Evolutionary conservation across 2,113 vertebrate species (phyloP).

Genomic region (Colistium nudipinnis): DNA sequence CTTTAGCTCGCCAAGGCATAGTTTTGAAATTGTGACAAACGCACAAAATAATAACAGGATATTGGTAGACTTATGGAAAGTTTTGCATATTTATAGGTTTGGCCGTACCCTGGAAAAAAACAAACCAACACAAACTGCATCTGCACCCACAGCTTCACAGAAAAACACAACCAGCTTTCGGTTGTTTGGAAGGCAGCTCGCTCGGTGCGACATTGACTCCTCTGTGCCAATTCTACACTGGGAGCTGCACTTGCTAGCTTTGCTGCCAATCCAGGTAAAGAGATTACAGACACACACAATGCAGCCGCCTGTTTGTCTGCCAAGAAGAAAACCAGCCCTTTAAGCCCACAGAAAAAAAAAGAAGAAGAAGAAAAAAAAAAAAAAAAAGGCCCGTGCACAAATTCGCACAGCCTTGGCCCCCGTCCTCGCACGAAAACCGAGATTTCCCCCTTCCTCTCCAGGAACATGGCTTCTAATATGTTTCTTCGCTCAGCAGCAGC

Average conservation of each 20-base stretch:
- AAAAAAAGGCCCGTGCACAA: constrained; percentile 57
- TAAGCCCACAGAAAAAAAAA: constrained; percentile 48
- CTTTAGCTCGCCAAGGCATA: constrained; percentile 30
- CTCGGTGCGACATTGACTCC: constrained; percentile 78
- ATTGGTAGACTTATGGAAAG: constrained; percentile 22
- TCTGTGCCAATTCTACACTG: constrained; percentile 78
- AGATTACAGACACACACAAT: constrained; percentile 86
- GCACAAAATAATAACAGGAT: constrained; percentile 36
- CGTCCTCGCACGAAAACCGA: constrained; percentile 61
- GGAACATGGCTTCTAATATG: constrained; percentile 56
- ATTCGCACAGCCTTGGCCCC: constrained; percentile 62
- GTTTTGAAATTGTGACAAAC: constrained; percentile 31
- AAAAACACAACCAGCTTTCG: constrained; percentile 59
- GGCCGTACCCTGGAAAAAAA: constrained; percentile 38
- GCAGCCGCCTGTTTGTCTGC: constrained; percentile 82
- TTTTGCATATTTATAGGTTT: constrained; percentile 16
- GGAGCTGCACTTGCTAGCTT: constrained; percentile 76
- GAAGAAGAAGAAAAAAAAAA: not conserved
- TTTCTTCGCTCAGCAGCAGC: constrained; percentile 48
- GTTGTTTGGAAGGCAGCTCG: constrained; percentile 69
- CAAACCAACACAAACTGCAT: constrained; percentile 47
- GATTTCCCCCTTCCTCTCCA: constrained; percentile 66
- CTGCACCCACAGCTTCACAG: constrained; percentile 37
- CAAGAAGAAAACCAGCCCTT: constrained; percentile 80
- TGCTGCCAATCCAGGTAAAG: constrained; percentile 84